Conservation (phyloP, 2,797 vertebrate genomes). For the Sciurus vulgaris region DNA sequence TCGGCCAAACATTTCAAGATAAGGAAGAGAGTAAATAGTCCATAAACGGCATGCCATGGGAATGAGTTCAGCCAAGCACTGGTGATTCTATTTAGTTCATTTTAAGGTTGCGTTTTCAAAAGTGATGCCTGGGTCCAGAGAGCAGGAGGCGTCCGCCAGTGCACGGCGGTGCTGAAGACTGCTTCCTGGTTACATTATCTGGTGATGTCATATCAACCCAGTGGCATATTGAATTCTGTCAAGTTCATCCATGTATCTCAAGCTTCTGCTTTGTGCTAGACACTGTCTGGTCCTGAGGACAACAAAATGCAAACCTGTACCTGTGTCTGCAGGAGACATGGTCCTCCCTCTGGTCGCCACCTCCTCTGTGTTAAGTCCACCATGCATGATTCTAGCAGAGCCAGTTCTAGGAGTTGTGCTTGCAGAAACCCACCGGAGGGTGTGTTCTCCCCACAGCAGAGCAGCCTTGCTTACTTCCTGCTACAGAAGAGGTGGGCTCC, state of each 20-base stretch:
- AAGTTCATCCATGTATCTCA: not conserved
- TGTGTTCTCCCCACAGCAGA: not conserved
- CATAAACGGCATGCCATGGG: conserved; percentile 69
- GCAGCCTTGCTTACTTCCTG: not conserved
- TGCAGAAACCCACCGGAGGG: not conserved
- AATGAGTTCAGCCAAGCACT: conserved; percentile 16
- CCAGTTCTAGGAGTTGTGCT: not conserved
- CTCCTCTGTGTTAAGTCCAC: not conserved
- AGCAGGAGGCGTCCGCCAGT: not conserved
- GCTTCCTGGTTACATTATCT: not conserved
- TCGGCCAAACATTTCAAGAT: conserved; percentile 63
- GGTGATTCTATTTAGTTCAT: not conserved
- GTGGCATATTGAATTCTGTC: not conserved
- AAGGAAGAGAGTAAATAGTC: not conserved
- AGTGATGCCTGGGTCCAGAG: not conserved
- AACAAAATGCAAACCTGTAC: not conserved
- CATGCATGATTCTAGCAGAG: fast-evolving
- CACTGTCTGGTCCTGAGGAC: not conserved
- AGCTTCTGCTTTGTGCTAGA: not conserved
- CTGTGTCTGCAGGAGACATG: not conserved
- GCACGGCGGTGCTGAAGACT: not conserved
- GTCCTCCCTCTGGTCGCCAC: fast-evolving
- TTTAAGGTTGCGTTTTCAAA: conserved; percentile 6
- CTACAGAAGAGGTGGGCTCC: too few relatives aligned
- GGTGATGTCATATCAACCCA: not conserved